These are phyloP conservation scores for Hirundichthys speculiger DNA, from an alignment of 2,113 vertebrate genomes.

Conservation along the genomic window DNA sequence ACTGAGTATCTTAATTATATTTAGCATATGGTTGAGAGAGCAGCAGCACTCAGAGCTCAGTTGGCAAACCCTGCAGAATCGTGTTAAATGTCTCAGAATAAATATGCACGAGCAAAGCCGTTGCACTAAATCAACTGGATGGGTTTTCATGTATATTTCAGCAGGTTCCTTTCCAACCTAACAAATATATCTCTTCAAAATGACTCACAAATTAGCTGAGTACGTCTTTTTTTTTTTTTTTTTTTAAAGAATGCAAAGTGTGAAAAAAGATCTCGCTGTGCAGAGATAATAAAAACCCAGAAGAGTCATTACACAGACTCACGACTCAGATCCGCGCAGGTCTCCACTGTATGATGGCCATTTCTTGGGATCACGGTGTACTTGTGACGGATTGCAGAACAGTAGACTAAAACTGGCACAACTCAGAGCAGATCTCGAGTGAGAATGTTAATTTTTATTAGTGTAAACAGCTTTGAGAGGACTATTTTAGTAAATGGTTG, in stretches of 20 bases:
- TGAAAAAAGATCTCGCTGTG: not conserved
- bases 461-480: not conserved
- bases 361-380: constrained; percentile 1
- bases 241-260: not conserved
- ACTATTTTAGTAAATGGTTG: not conserved
- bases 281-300: no score
- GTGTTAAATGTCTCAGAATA: constrained; percentile 42
- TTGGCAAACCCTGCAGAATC: constrained; percentile 35
- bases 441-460: not conserved
- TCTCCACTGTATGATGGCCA: constrained; percentile 9
- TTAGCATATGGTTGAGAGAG: constrained; percentile 27
- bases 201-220: not conserved
- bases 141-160: constrained; percentile 16
- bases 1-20: constrained; percentile 32
- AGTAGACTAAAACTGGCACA: not conserved
- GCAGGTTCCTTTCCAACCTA: not conserved
- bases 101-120: constrained; percentile 17
- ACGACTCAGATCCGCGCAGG: no score
- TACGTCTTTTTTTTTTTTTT: not conserved
- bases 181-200: not conserved
- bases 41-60: constrained; percentile 23
- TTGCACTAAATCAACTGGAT: constrained; percentile 29
- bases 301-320: no score
- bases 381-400: constrained; percentile 8
- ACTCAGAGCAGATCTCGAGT: not conserved